These are phyloP conservation scores for Dolomedes plantarius DNA, from an alignment of 2,888 invertebrate species.

Conservation along the genomic window DNA sequence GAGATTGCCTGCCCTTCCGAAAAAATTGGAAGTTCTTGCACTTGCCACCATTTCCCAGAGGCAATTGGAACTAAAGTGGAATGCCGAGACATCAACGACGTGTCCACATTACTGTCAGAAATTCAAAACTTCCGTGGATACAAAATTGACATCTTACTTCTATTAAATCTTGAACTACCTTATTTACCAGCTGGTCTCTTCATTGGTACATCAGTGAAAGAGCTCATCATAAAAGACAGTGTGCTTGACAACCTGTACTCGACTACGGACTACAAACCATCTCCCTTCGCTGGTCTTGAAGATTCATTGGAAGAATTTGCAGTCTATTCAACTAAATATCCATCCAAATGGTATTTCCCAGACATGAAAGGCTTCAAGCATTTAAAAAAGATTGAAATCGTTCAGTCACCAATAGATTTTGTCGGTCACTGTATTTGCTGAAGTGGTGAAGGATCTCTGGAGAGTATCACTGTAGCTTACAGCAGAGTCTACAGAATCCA, in stretches of 20 bases:
- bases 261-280: conserved; percentile 7
- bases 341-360: conserved; percentile 39
- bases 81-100: neutral
- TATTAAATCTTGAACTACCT: neutral
- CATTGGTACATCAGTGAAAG: conserved; percentile 5
- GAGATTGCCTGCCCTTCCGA: neutral
- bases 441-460: conserved; percentile 43
- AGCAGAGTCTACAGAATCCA: conserved; percentile 36
- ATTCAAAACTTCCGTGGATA: conserved; percentile 33
- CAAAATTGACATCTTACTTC: conserved; percentile 8
- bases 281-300: conserved; percentile 48
- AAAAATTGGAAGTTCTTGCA: neutral
- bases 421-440: conserved; percentile 36
- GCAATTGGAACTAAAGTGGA: conserved; percentile 13
- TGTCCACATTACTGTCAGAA: conserved; percentile 4
- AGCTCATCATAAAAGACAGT: conserved; percentile 11
- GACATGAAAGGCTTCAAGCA: conserved; percentile 29
- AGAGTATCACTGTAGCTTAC: conserved; percentile 22
- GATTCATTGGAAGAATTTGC: conserved; percentile 28
- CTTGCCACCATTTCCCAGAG: neutral
- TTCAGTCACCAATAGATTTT: conserved; percentile 27
- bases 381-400: conserved; percentile 20
- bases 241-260: conserved; percentile 11
- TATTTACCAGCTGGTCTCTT: conserved; percentile 41
- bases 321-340: neutral